Conservation (phyloP, 2,113 vertebrate species). For the Pogona vitticeps region DNA sequence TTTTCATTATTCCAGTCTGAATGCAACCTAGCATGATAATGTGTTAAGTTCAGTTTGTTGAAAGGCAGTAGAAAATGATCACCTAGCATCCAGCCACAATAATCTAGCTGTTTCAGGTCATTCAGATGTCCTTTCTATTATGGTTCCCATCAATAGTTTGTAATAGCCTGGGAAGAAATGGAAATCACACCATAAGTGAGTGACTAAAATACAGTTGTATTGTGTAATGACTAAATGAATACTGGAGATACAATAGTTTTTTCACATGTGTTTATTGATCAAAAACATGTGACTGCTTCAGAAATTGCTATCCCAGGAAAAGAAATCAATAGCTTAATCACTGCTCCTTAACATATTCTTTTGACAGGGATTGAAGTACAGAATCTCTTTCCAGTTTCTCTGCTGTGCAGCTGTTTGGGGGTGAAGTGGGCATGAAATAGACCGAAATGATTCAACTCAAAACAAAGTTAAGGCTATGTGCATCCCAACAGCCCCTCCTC, state of each 20-base stretch:
- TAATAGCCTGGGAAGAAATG: not conserved
- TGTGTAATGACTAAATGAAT: too few relatives aligned
- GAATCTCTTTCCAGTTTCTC: not conserved
- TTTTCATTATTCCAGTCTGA: too few relatives aligned
- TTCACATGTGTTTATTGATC: not conserved
- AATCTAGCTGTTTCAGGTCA: not conserved
- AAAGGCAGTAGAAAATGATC: too few relatives aligned
- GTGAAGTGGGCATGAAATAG: not conserved
- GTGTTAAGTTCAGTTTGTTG: too few relatives aligned
- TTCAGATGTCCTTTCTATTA: not conserved
- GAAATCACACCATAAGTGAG: not conserved
- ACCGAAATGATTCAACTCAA: too few relatives aligned
- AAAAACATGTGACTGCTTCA: not conserved
- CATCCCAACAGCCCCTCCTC: too few relatives aligned
- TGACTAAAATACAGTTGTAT: not conserved
- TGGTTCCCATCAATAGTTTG: not conserved
- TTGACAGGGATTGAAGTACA: not conserved
- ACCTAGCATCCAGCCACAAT: not conserved
- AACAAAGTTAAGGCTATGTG: too few relatives aligned
- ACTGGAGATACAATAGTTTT: not conserved
- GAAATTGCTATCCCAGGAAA: not conserved
- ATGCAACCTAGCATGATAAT: too few relatives aligned
- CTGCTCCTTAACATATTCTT: not conserved
- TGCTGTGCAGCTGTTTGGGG: too few relatives aligned
- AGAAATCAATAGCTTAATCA: not conserved